These are phyloP conservation scores for Caenorhabditis briggsae DNA, from an alignment of 1,140 invertebrate species.

Conservation along the genomic window DNA sequence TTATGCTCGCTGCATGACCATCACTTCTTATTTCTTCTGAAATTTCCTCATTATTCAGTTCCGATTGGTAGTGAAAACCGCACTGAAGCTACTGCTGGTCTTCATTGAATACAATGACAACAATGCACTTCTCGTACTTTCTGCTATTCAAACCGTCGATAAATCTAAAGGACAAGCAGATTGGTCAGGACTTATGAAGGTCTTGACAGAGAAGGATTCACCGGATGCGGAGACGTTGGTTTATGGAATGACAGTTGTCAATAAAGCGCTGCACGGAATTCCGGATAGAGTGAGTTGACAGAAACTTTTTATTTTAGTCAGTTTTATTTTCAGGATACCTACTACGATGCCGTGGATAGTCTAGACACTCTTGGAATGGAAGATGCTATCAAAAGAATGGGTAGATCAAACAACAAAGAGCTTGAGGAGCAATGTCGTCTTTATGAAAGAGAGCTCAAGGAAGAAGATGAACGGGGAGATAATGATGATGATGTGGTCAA, in stretches of 20 bases:
- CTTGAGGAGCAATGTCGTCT: slow-evolving; percentile 75
- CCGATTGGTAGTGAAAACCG: slow-evolving; percentile 97
- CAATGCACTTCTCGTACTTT: slow-evolving; percentile 89
- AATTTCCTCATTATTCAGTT: slow-evolving; percentile 81
- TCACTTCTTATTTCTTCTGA: slow-evolving; percentile 35
- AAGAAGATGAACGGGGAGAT: slow-evolving; percentile 76
- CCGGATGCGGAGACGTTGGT: slow-evolving; percentile 94
- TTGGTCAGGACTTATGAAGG: slow-evolving; percentile 89
- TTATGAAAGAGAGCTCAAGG: slow-evolving; percentile 75
- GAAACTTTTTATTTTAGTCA: background rate
- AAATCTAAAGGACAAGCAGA: slow-evolving; percentile 82
- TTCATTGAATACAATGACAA: slow-evolving; percentile 98
- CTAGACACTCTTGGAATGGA: slow-evolving; percentile 97
- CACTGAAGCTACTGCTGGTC: slow-evolving; percentile 93
- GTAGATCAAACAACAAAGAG: slow-evolving; percentile 56
- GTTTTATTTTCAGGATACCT: slow-evolving; percentile 86
- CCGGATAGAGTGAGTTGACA: slow-evolving; percentile 82
- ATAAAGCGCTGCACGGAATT: slow-evolving; percentile 94
- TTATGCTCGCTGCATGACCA: background rate
- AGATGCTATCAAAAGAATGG: slow-evolving; percentile 74
- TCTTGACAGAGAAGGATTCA: slow-evolving; percentile 93
- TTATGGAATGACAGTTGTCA: slow-evolving; percentile 94
- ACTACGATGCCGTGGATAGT: slow-evolving; percentile 96
- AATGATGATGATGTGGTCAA: slow-evolving; percentile 67
- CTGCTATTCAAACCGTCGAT: slow-evolving; percentile 90